phyloP scores from a whole-genome alignment of 2,113 vertebrate species.

The Myodes glareolus region DNA sequence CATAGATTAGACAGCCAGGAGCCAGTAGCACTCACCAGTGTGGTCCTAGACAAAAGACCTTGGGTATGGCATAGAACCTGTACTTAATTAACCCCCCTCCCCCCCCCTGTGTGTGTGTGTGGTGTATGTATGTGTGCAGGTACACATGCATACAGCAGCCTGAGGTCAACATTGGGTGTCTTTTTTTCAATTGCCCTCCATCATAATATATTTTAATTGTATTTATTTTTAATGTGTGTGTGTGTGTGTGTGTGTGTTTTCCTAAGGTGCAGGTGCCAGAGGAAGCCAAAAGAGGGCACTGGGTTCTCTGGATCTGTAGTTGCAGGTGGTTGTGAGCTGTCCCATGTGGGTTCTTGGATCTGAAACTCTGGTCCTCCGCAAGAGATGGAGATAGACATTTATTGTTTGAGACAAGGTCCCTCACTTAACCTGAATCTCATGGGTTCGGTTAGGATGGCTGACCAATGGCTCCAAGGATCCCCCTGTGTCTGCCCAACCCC shows the following conservation, averaged over 20 bases:
- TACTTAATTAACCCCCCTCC: too few species aligned
- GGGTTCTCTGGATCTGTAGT: too few species aligned
- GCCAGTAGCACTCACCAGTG: fast-evolving
- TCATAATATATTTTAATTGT: too few species aligned
- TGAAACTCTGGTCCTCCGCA: background rate
- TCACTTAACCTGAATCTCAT: background rate
- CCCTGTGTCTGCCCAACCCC: background rate
- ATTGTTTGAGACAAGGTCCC: background rate
- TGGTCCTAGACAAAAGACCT: fast-evolving
- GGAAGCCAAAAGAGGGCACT: background rate
- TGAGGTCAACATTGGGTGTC: too few species aligned
- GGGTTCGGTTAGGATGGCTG: background rate
- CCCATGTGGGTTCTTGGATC: background rate
- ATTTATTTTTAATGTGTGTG: background rate
- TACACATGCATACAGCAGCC: too few species aligned
- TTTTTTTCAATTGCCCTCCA: too few species aligned
- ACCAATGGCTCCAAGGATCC: background rate
- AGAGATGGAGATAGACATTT: background rate
- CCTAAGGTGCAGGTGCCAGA: background rate
- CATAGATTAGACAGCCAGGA: too few species aligned
- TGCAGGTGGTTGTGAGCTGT: background rate
- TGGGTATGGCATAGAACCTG: background rate
- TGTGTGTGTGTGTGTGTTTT: background rate
- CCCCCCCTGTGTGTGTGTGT: too few species aligned
- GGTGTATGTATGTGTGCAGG: too few species aligned